Base-by-base conservation (phyloP, 2,888 invertebrate species). In the Eupsilia transversa region DNA sequence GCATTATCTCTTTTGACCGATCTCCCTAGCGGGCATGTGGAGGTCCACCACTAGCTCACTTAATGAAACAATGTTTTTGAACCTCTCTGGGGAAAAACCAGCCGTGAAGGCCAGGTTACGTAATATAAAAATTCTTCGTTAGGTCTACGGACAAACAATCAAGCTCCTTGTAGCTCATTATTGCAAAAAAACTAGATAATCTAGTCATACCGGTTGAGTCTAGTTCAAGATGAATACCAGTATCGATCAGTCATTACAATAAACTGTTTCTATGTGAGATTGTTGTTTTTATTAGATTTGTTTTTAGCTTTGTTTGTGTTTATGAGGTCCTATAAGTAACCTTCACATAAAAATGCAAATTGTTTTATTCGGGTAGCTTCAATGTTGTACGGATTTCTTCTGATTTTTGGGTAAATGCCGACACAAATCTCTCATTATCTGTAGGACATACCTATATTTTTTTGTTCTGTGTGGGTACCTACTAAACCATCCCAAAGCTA, bases 111-210 rank as follows among this genome's bases (percentile, higher is more conserved):
- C 74, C 69, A 63, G 3, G 5, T 77, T 60, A 79, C 75, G 63
- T 76, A 67, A 66, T 20, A 52, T 41, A 72, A 69, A 68, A 35
- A 80, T 72, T 80, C 70, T 80, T 60, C 30, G 41, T 30, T 77
- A 80, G 72, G 80, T 83, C 76, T 73, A 73, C 70, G 54, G 27
- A 72, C 33, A 76, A 61, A 79, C 69, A 83, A 66, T 35, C 72
- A 52, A 7, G 54, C 61, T 74, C 23, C 72, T 38, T 61, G 60
- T 41, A 63, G 33, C 75, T 82, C 59, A 82, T 72, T 80, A 80
- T 41, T 64, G 43, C 52, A 80, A 76, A 74, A 77, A 82, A 82
- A 82, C 82, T 80, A 60, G 76, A 70, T 60, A 59, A 68, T 83
- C 77, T 30, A 54, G 83, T 73, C 56, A 23, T n/a, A 76, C 82